Evolutionary conservation across 2,888 invertebrate genomes (phyloP).

Genomic region (Troglohyphantes excavatus): DNA sequence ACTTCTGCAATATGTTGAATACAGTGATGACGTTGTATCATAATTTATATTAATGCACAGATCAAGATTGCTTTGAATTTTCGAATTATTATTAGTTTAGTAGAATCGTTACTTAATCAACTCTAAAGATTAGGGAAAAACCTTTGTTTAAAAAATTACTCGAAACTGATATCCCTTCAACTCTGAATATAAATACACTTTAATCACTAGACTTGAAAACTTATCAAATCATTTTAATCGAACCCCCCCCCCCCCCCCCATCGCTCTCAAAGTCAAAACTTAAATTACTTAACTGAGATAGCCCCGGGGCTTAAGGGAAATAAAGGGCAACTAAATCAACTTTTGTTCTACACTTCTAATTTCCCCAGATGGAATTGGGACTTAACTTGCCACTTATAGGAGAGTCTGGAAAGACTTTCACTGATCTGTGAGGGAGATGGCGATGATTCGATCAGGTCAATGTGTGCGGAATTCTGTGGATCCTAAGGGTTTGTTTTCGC

Average conservation of each 20-base stretch:
- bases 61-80: too few relatives aligned
- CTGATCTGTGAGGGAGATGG: slow-evolving; percentile 20
- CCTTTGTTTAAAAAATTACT: too few relatives aligned
- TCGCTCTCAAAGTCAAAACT: slow-evolving; percentile 55
- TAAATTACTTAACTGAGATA: slow-evolving; percentile 39
- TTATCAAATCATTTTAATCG: slow-evolving; percentile 36
- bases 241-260: slow-evolving; percentile 14
- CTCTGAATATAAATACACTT: slow-evolving; percentile 1
- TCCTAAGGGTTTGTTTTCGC: slow-evolving; percentile 48
- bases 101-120: too few relatives aligned
- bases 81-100: too few relatives aligned
- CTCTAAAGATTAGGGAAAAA: too few relatives aligned
- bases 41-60: too few relatives aligned
- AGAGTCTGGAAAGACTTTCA: slow-evolving; percentile 3
- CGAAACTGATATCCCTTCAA: too few relatives aligned
- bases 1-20: too few relatives aligned
- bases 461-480: neutral
- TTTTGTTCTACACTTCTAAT: slow-evolving; percentile 63
- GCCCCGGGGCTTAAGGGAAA: slow-evolving; percentile 35
- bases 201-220: slow-evolving; percentile 25
- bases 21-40: too few relatives aligned
- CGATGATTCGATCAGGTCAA: slow-evolving; percentile 44
- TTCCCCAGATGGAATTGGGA: slow-evolving; percentile 36
- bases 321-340: slow-evolving; percentile 58
- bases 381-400: slow-evolving; percentile 48